Evolutionary conservation across 2,113 vertebrate genomes (phyloP).

Genomic region (Argyrosomus japonicus): DNA sequence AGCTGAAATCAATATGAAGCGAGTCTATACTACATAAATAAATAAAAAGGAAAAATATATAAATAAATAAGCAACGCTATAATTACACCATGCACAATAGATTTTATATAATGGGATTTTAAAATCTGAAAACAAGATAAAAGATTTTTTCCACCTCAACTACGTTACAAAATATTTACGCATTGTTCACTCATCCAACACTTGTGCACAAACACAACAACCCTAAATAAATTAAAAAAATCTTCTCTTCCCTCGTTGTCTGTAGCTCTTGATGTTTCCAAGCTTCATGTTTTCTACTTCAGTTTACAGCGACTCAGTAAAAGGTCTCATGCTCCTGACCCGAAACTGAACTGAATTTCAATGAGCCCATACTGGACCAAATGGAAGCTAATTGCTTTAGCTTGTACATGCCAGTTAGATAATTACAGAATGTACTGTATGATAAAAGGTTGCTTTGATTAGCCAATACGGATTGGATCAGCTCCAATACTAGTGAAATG

Average conservation of each 20-base stretch:
- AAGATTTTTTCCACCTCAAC: neutral
- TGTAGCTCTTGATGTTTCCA: neutral
- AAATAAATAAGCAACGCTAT: conserved; percentile 9
- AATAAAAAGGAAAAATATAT: conserved; percentile 46
- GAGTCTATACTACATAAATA: conserved; percentile 42
- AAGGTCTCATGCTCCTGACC: conserved; percentile 36
- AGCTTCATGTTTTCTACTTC: conserved; percentile 14
- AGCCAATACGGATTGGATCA: conserved; percentile 1
- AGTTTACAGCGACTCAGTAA: conserved; percentile 41
- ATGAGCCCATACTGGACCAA: conserved; percentile 44
- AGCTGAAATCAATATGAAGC: conserved; percentile 63
- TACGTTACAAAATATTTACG: neutral
- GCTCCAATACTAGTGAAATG: neutral
- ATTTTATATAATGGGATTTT: conserved; percentile 32
- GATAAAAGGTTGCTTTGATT: conserved; percentile 33
- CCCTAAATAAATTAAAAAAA: neutral
- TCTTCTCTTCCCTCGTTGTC: neutral
- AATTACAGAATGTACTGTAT: conserved; percentile 26
- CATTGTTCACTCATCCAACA: neutral
- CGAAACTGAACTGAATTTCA: conserved; percentile 55
- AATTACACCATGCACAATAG: conserved; percentile 34
- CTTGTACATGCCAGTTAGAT: conserved; percentile 13
- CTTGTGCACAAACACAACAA: neutral
- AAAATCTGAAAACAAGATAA: neutral
- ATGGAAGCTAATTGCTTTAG: conserved; percentile 51